Conservation (phyloP, 2,797 vertebrate genomes). For the Poliocrania exsul region DNA sequence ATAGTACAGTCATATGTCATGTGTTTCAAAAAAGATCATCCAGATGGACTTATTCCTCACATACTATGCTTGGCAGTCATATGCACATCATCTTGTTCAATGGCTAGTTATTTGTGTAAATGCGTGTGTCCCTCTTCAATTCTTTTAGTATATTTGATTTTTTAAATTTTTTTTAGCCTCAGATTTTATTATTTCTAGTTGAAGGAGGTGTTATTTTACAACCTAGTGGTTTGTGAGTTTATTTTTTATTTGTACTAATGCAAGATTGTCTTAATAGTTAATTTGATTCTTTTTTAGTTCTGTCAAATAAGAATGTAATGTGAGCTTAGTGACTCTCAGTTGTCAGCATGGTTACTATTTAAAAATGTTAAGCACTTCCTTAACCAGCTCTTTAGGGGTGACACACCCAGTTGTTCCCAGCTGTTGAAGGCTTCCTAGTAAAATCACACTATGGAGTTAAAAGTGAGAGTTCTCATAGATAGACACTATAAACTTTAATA, state of each 20-base stretch:
- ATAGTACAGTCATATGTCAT: not conserved
- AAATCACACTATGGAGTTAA: not conserved
- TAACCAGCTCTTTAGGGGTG: not conserved
- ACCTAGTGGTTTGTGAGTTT: not conserved
- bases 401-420: slow-evolving; percentile 52
- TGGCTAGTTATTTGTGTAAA: not conserved
- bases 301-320: slow-evolving; percentile 30
- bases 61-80: not conserved
- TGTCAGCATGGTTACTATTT: slow-evolving; percentile 66
- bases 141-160: not conserved
- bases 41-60: not conserved
- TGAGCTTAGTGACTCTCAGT: slow-evolving; percentile 27
- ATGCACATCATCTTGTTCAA: not conserved
- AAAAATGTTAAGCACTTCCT: slow-evolving; percentile 58
- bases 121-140: not conserved
- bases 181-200: not conserved
- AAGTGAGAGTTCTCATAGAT: not conserved
- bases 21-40: slow-evolving; percentile 38
- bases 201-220: slow-evolving; percentile 2
- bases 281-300: not conserved
- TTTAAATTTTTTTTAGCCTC: not conserved
- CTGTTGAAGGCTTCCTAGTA: not conserved
- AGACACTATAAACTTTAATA: not conserved
- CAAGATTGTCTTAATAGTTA: not conserved
- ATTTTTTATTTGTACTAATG: not conserved